Base-by-base conservation (phyloP, 2,888 invertebrate species). In the Apodemia mormo region DNA sequence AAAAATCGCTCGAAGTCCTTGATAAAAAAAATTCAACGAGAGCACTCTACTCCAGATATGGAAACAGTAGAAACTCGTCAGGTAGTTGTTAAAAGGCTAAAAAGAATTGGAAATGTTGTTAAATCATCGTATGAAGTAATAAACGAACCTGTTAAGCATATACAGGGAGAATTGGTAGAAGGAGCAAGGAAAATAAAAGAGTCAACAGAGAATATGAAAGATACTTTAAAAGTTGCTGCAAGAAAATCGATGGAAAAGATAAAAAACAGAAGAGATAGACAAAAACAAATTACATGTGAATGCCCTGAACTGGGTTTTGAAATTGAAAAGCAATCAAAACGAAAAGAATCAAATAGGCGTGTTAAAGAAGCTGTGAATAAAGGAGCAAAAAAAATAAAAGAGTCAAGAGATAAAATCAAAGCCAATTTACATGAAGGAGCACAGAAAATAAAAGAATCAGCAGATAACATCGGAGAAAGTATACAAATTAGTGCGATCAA, bases 1-100 rank as follows among this genome's bases (percentile, higher is more conserved):
- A 81, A 78, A 70, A 76, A 69, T 43, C 72, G 76, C 9, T 79
- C 80, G 0, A 78, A 74, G 22, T 73, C 75, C 56, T 68, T 76
- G 4, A 49, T 76, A 3, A 78, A 73, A 68, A 81, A 76, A 71
- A 68, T 76, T 12, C 73, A 65, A 1, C 70, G 66, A 10, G 70
- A 72, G 64, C 71, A 73, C 37, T 71, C 68, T 22, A n/a, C 65
- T 49, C 68, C 67, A n/a, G 43, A 52, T 58, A 43, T 70, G 7
- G 73, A 66, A 72, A 67, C 69, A 61, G 68, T 67, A 43, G 58
- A 8, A 64, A 68, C 37, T 22, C 49, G 49, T 12, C 65, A 69
- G 61, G 45, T 67, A 71, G 67, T 77, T 78, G 3, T 45, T 74
- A 7, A 74, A 74, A 65, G 74, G 74, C 72, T 49, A 78, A 6